These are phyloP conservation scores for Prionace glauca DNA, from an alignment of 2,797 vertebrate genomes.

Conservation along the genomic window DNA sequence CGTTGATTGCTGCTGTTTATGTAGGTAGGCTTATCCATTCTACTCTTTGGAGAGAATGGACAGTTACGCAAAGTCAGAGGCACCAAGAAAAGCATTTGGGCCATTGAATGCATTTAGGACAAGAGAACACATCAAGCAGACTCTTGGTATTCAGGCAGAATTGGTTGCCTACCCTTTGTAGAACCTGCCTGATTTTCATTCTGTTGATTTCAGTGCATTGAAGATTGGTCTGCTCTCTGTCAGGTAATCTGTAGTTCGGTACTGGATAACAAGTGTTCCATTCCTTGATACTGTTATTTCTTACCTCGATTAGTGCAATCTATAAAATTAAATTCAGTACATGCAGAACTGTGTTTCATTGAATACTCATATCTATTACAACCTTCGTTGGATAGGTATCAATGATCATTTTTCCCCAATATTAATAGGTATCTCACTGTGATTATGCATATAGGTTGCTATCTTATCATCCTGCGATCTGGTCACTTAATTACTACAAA, in stretches of 20 bases:
- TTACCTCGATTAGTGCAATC: neutral
- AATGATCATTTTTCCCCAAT: too few relatives aligned
- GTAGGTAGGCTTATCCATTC: neutral
- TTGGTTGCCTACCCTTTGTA: neutral
- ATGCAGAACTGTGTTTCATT: neutral
- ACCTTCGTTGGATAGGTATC: too few relatives aligned
- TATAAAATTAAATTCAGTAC: neutral
- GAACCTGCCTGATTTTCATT: too few relatives aligned
- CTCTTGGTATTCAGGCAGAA: neutral
- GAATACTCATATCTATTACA: neutral
- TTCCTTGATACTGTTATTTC: neutral
- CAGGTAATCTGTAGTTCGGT: neutral
- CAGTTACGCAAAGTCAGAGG: neutral
- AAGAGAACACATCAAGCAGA: neutral
- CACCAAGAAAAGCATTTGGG: neutral
- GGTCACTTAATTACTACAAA: neutral
- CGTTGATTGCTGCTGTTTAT: neutral
- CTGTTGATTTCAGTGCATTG: neutral
- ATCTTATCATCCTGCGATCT: neutral
- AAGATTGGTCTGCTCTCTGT: neutral
- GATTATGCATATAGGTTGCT: neutral
- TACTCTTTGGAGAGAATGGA: neutral
- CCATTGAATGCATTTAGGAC: neutral
- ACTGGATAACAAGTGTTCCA: neutral
- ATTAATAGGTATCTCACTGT: neutral